Evolutionary conservation across 1,140 invertebrate species (phyloP), one percentile per base, ranked within the genome.

Genomic region (Drosophila subobscura): DNA sequence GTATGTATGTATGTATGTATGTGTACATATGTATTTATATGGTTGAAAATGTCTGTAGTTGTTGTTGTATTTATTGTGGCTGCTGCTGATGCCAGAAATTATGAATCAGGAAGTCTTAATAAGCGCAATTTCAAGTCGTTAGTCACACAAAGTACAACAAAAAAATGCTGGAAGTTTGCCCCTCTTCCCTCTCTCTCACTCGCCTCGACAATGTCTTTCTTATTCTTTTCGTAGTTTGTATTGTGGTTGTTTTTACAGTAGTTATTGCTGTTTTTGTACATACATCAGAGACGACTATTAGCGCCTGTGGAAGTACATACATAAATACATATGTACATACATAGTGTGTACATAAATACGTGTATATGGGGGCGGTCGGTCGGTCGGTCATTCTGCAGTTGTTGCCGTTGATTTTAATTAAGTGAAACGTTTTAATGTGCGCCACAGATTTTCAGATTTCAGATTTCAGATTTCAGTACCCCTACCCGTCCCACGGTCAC

Each of bases 31-130:
- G 16, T 20, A 1, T 20, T 20, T 20, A 20, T 20, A 20, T 20
- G 16, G 16, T 51, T 49, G 25, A 23, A 29, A 50, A 50, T 55
- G 49, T 63, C 27, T 55, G 23, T 46, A 41, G 65, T 46, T 73
- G 49, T 51, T 67, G 58, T 57, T 44, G 20, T 40, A 51, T 14
- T 63, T 55, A 29, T 22, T 60, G 50, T 10, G 60, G 52, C 47
- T 42, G 41, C 6, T 60, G 56, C 70, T 79, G 76, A 56, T 83
- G 64, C 66, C 72, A 72, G 77, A 74, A 80, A 85, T 89, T 85
- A 85, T 78, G 77, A 84, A 89, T 89, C 85, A 89, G 85, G 85
- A 89, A 89, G 85, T 89, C 85, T 89, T 89, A 89, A 89, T 89
- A 89, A 89, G 80, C 80, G 79, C 85, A 89, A 89, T 89, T 89